Evolutionary conservation across 2,888 invertebrate genomes (phyloP), one percentile per base, ranked within the genome.

Genomic region (Andrena minutula): DNA sequence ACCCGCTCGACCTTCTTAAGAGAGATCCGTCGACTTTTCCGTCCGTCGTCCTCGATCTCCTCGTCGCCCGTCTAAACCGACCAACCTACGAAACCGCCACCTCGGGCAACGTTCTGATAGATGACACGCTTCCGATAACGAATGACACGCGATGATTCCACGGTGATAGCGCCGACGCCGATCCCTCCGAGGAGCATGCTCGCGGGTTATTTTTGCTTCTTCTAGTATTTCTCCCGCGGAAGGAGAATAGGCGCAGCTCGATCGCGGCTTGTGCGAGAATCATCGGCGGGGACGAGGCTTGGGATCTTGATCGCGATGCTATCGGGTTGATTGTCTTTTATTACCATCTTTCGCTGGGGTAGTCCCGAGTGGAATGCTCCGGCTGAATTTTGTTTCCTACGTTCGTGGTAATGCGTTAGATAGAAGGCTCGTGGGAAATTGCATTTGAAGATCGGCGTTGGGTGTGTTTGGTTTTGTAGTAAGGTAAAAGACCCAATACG

Each of bases 1-100:
- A 86, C 88, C 84, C 83, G 84, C 66, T 28, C 88, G 88, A 88
- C 88, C 88, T 88, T 88, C 87, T 88, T 88, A 86, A 73, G 79
- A 83, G 87, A 88, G 84, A 88, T 88, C 87, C 84, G 79, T 72
- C 82, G 82, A 79, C 86, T 88, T 88, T 88, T 88, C 88, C 85
- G 75, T 79, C 71, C 83, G 75, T 83, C 86, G 88, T 86, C 88
- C 88, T 86, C 88, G 88, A 88, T 88, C 86, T 87, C 63, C 71
- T 58, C 69, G 51, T 6, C 32, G 47, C 53, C 32, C 41, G 41
- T n/a, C 63, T 41, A 26, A 49, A 35, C 66, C 26, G 28, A 32
- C 20, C 61, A 20, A 63, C 28, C 20, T 23, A 16, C 10, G 28
- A n/a, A 64, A 16, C 35, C 20, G 4, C 20, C 61, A 72, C 61